phyloP scores from a whole-genome alignment of 2,113 vertebrate species.

The Hiodon alosoides region DNA sequence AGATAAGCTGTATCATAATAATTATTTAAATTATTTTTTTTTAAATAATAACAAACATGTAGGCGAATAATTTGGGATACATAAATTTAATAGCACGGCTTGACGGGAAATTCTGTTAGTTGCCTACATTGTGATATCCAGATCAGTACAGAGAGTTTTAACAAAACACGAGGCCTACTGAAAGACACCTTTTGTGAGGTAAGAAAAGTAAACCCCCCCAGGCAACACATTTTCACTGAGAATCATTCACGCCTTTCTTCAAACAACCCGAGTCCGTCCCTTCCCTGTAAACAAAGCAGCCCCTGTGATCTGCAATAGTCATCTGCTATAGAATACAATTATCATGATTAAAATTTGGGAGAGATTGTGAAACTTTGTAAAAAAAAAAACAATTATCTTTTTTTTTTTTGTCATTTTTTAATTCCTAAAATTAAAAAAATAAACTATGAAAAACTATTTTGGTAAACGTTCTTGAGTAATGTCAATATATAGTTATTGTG shows the following conservation, averaged over 20 bases:
- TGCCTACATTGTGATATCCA: background rate
- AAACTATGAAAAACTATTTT: too few relatives aligned
- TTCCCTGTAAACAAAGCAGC: constrained; percentile 19
- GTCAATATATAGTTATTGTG: too few relatives aligned
- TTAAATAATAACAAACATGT: background rate
- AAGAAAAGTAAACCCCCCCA: constrained; percentile 16
- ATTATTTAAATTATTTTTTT: background rate
- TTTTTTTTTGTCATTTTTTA: too few relatives aligned
- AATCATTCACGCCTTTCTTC: constrained; percentile 20
- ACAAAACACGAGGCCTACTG: background rate
- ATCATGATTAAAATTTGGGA: too few relatives aligned
- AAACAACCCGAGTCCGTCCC: constrained; percentile 16
- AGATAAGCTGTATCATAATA: background rate
- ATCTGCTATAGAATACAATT: too few relatives aligned
- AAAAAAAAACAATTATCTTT: too few relatives aligned
- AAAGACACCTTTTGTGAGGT: constrained; percentile 11
- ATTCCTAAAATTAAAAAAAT: too few relatives aligned
- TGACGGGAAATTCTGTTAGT: background rate
- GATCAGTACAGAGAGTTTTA: background rate
- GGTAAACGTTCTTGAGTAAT: too few relatives aligned
- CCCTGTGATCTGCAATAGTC: background rate
- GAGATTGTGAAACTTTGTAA: too few relatives aligned
- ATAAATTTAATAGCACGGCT: background rate
- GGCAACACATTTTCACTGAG: constrained; percentile 25
- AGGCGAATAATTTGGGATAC: background rate